Percentiles rank a stretch among this genome's conserved stretches.
These are phyloP conservation scores for rat (Rattus norvegicus) DNA, from an alignment of 2,113 vertebrate species.

Conservation along the genomic window GRCr8 NC_086027.1:103912001-103912500, in stretches of 20 bases:
- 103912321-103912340: not conserved
- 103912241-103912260: not conserved
- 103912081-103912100: too few relatives aligned
- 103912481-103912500: not conserved
- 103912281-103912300: not conserved
- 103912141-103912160: not conserved
- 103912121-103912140: not conserved
- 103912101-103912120: too few relatives aligned
- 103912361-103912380: not conserved
- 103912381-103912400: not conserved
- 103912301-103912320: not conserved
- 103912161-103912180: not conserved
- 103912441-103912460: not conserved
- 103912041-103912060: too few relatives aligned
- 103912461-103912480: not conserved
- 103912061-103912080: too few relatives aligned
- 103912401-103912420: not conserved
- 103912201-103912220: not conserved
- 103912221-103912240: not conserved
- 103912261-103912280: not conserved
- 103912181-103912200: not conserved
- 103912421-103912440: not conserved
- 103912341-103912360: not conserved
- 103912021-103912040: too few relatives aligned
- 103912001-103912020: too few relatives aligned